phyloP scores from a whole-genome alignment of 2,113 vertebrate genomes.

The Aplodontia rufa region DNA sequence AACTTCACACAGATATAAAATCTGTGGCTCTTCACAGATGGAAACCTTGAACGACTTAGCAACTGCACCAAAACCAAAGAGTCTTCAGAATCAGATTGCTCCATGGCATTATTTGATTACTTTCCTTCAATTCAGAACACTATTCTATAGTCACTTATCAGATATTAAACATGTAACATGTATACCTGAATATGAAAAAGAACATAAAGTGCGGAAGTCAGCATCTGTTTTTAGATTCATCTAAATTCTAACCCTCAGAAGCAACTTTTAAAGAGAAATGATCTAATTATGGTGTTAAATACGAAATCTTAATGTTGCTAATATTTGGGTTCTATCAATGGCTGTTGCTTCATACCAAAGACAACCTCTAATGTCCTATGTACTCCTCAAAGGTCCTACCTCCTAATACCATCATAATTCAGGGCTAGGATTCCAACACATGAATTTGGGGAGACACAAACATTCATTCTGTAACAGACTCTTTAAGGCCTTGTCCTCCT shows the following conservation, averaged over 20 bases:
- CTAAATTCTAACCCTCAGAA: not conserved
- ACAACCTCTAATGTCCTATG: not conserved
- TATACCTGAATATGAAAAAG: not conserved
- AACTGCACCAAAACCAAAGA: not conserved
- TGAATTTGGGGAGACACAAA: not conserved
- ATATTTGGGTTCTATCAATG: not conserved
- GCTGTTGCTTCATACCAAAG: not conserved
- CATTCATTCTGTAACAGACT: not conserved
- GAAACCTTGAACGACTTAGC: not conserved
- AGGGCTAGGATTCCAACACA: not conserved
- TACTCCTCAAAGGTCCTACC: not conserved
- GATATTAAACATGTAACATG: not conserved
- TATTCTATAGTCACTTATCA: not conserved
- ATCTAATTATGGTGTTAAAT: not conserved
- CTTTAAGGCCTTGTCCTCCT: not conserved
- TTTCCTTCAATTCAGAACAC: not conserved
- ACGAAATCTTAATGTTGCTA: not conserved
- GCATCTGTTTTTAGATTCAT: not conserved
- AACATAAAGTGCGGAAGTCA: not conserved
- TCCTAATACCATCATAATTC: not conserved
- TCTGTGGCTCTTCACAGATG: not conserved
- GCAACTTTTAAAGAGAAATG: not conserved
- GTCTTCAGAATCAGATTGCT: not conserved
- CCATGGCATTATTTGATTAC: not conserved
- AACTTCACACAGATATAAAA: not conserved